Evolutionary conservation across 2,113 vertebrate species (phyloP).

Genomic region (Sebastes schlegelii): DNA sequence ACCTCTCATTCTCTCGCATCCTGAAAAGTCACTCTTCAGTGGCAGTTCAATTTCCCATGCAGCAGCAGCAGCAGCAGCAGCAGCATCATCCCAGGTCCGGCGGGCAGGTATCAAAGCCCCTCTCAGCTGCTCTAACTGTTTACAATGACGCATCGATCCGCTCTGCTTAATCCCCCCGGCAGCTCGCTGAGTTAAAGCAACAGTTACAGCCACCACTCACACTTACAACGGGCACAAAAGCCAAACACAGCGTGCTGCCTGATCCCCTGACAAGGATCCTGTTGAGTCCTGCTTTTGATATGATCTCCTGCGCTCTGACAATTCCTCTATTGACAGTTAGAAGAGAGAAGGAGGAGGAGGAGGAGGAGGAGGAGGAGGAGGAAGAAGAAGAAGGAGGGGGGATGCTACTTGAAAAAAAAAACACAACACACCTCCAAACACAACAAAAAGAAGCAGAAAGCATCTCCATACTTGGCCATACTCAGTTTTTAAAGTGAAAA

Average conservation of each 20-base stretch:
- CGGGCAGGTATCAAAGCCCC: constrained; percentile 53
- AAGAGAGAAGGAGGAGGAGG: background rate
- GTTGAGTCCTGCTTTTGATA: constrained; percentile 42
- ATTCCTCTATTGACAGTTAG: constrained; percentile 37
- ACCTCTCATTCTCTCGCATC: constrained; percentile 30
- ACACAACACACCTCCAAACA: constrained; percentile 32
- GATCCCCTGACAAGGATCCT: constrained; percentile 36
- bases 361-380: background rate
- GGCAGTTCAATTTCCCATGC: constrained; percentile 53
- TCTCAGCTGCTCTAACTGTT: constrained; percentile 64
- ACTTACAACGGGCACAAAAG: constrained; percentile 9
- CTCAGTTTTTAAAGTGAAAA: constrained; percentile 20
- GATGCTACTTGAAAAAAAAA: constrained; percentile 11
- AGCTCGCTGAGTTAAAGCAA: constrained; percentile 65
- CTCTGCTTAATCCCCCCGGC: constrained; percentile 52
- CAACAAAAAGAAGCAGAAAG: constrained; percentile 11
- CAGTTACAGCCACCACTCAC: constrained; percentile 52
- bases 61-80: background rate
- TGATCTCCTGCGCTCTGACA: constrained; percentile 48
- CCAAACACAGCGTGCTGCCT: constrained; percentile 22
- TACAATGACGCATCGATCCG: constrained; percentile 70
- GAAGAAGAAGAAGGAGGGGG: background rate
- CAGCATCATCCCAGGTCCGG: constrained; percentile 28
- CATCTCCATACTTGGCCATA: background rate
- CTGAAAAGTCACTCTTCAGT: constrained; percentile 51